These are phyloP conservation scores for Natator depressus DNA, from an alignment of 2,113 vertebrate species.

Conservation along the genomic window DNA sequence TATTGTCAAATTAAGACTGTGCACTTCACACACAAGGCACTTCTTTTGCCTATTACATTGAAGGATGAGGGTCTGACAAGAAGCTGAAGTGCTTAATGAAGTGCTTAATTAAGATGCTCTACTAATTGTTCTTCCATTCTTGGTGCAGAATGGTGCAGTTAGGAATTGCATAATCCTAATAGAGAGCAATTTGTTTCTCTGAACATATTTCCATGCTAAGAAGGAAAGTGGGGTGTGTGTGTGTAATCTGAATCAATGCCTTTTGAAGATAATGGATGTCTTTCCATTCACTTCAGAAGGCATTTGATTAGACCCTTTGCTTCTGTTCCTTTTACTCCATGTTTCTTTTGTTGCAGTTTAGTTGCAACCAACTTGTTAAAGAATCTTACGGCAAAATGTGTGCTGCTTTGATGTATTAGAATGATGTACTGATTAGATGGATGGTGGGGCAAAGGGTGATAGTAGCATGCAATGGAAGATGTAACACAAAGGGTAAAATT, in stretches of 20 bases:
- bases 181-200: slow-evolving; percentile 53
- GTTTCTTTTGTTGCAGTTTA: neutral
- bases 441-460: neutral
- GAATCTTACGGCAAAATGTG: neutral
- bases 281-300: neutral
- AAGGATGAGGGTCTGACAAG: neutral
- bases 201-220: slow-evolving; percentile 25
- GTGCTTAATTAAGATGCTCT: slow-evolving; percentile 55
- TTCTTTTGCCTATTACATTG: neutral
- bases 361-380: neutral
- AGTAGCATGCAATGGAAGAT: neutral
- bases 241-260: neutral
- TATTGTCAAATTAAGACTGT: neutral
- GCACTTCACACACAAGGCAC: neutral
- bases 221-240: neutral
- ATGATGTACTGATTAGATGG: neutral
- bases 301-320: neutral
- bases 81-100: slow-evolving; percentile 30
- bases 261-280: neutral
- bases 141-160: slow-evolving; percentile 44
- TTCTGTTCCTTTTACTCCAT: neutral
- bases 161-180: slow-evolving; percentile 45
- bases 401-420: neutral
- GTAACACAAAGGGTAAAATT: neutral
- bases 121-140: slow-evolving; percentile 63